Conservation (phyloP, 2,113 vertebrate genomes). For the Elephantulus edwardii region DNA sequence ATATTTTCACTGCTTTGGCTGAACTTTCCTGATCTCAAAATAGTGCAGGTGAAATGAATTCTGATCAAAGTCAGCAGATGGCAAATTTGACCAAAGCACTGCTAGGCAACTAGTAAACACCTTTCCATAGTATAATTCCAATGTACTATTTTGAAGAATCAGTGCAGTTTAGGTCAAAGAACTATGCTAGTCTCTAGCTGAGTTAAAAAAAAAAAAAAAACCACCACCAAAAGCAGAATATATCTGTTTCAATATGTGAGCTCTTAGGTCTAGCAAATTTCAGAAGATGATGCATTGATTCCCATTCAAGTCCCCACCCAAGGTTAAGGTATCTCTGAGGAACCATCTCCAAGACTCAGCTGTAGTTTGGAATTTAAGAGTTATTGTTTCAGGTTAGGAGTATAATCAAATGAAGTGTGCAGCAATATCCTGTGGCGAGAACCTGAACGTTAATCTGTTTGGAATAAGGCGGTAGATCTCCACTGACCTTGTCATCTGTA, state of each 20-base stretch:
- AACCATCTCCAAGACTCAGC: not conserved
- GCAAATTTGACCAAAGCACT: conserved; percentile 17
- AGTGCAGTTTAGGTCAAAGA: not conserved
- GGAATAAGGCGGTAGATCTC: conserved; percentile 29
- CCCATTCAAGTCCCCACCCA: conserved; percentile 40
- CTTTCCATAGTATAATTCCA: not conserved
- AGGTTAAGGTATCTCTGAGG: conserved; percentile 60
- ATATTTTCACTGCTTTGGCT: conserved; percentile 34
- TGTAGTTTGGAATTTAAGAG: conserved; percentile 35
- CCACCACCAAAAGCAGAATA: conserved; percentile 3
- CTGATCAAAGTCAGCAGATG: conserved; percentile 23
- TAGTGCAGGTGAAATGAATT: conserved; percentile 39
- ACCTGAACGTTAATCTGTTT: conserved; percentile 23
- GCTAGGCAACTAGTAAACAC: not conserved
- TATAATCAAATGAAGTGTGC: conserved; percentile 66
- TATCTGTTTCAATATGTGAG: conserved; percentile 35
- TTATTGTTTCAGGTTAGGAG: conserved; percentile 71
- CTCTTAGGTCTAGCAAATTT: conserved; percentile 9
- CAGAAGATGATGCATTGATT: conserved; percentile 61
- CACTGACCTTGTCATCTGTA: conserved; percentile 34
- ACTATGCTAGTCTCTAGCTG: not conserved
- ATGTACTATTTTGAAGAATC: not conserved
- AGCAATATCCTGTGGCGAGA: not conserved
- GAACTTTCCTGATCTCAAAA: conserved; percentile 55
- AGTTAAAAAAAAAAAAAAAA: no score